Conservation (phyloP, 2,888 invertebrate genomes). For the Listrodromus nycthemerus region DNA sequence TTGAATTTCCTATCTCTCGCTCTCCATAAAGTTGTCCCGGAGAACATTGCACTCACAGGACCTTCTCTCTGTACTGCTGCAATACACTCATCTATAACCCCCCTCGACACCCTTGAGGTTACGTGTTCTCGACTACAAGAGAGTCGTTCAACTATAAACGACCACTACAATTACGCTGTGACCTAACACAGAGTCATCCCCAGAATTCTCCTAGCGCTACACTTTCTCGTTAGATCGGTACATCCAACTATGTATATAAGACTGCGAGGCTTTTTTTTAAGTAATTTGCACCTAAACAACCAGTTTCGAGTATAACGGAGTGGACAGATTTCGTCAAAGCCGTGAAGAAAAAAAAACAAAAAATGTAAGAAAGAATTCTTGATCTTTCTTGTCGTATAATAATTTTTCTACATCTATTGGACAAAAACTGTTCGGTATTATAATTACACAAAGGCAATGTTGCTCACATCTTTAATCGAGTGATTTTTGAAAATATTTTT, state of each 20-base stretch:
- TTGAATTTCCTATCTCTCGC: background rate
- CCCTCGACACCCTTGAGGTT: background rate
- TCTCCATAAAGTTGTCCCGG: background rate
- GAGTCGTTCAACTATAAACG: slow-evolving; percentile 83
- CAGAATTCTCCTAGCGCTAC: background rate
- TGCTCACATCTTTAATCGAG: too few species aligned
- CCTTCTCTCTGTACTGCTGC: background rate
- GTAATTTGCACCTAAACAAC: too few species aligned
- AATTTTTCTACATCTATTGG: too few species aligned
- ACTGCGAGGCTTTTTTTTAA: too few species aligned
- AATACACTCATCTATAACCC: background rate
- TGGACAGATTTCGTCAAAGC: too few species aligned
- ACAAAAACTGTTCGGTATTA: too few species aligned
- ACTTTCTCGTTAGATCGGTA: background rate
- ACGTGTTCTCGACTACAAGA: slow-evolving; percentile 57
- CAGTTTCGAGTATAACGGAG: too few species aligned
- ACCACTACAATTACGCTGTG: slow-evolving; percentile 81
- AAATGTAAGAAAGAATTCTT: too few species aligned
- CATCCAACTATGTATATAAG: background rate
- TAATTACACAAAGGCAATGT: too few species aligned
- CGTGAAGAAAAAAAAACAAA: too few species aligned
- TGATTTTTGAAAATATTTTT: too few species aligned
- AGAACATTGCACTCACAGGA: background rate
- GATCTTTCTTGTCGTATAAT: too few species aligned
- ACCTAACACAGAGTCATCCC: slow-evolving; percentile 51